Evolutionary conservation across 2,888 invertebrate species (phyloP).

Genomic region (Torymus aiolomorphi): DNA sequence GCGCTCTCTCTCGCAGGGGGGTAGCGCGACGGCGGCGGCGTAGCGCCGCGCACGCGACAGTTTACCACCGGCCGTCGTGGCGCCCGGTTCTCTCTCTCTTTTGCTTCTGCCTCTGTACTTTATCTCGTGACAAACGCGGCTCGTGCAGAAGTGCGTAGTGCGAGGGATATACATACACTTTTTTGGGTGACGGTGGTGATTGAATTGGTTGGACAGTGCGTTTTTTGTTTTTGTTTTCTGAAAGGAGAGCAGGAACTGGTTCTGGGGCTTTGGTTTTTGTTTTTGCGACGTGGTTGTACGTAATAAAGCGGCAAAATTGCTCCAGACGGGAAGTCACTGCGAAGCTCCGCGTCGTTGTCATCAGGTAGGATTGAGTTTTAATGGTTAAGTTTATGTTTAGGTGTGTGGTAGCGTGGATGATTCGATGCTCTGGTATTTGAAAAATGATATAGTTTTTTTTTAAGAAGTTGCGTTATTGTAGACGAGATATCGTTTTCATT

Average conservation of each 20-base stretch:
- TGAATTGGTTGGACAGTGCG: too few species aligned
- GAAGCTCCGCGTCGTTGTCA: conserved; percentile 63
- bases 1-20: conserved; percentile 44
- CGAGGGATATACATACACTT: too few species aligned
- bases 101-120: conserved; percentile 16
- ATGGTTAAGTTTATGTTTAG: not conserved
- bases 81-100: conserved; percentile 62
- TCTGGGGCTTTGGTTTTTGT: conserved; percentile 34
- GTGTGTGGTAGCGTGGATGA: too few species aligned
- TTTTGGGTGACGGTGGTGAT: too few species aligned
- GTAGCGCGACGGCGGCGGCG: conserved; percentile 41
- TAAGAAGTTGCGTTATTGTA: too few species aligned
- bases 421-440: too few species aligned
- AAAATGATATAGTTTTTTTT: too few species aligned
- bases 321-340: conserved; percentile 65
- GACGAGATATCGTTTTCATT: too few species aligned
- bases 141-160: too few species aligned
- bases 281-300: not conserved
- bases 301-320: conserved; percentile 65
- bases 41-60: conserved; percentile 72
- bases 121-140: not conserved
- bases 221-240: too few species aligned
- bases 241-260: not conserved
- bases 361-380: conserved; percentile 62
- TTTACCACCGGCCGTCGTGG: conserved; percentile 72